These are phyloP conservation scores for Ptychoptera contaminata DNA, from an alignment of 2,888 invertebrate genomes.

Conservation along the genomic window DNA sequence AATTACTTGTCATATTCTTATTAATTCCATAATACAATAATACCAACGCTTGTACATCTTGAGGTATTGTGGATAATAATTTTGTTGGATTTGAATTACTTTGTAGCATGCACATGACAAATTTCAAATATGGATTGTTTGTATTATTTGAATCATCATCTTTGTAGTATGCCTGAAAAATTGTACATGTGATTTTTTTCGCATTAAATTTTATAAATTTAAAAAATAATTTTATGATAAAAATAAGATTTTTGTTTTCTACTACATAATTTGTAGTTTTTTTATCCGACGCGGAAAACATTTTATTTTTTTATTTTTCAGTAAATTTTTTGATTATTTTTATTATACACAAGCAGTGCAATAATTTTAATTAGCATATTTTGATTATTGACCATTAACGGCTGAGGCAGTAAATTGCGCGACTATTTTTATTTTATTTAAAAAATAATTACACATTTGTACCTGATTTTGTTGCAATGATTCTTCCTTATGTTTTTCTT, in stretches of 20 bases:
- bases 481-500: conserved; percentile 8
- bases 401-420: no score
- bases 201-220: not conserved
- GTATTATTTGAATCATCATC: conserved; percentile 26
- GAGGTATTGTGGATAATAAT: conserved; percentile 31
- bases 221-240: not conserved
- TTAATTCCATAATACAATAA: conserved; percentile 36
- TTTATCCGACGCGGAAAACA: not conserved
- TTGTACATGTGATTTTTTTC: no score
- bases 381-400: no score
- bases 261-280: not conserved
- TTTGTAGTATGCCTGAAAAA: conserved; percentile 29
- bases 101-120: conserved; percentile 38
- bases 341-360: not conserved
- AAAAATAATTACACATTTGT: not conserved
- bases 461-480: not conserved
- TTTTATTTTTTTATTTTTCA: conserved; percentile 2
- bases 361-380: no score
- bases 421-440: not conserved
- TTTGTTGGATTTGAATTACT: conserved; percentile 28
- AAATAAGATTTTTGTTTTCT: no score
- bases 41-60: conserved; percentile 37
- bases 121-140: conserved; percentile 31
- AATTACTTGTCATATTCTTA: not conserved
- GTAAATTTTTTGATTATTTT: not conserved